A percentile compares a stretch with the other conserved stretches of the same genome.
phyloP scores from a whole-genome alignment of 2,888 invertebrate genomes.

The Lysandra bellargus region DNA sequence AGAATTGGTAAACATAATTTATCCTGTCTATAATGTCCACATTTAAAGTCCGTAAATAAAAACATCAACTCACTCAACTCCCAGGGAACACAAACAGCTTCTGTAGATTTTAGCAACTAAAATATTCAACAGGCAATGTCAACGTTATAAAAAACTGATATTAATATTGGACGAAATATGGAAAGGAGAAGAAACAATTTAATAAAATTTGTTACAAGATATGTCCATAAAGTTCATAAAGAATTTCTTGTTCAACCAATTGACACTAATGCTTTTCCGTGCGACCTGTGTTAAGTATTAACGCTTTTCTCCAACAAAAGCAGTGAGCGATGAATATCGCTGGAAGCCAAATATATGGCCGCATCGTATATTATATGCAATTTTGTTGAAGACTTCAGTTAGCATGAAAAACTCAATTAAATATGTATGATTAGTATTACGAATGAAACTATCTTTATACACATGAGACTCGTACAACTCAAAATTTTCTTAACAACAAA shows the following conservation, averaged over 20 bases:
- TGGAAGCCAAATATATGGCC: no score
- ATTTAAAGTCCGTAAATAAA: no score
- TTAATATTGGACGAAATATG: background rate
- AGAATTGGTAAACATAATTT: no score
- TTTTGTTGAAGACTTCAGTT: no score
- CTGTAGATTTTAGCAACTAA: background rate
- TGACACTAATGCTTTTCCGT: conserved; percentile 40
- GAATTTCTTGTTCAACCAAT: conserved; percentile 38
- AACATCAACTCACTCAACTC: background rate
- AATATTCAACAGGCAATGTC: background rate
- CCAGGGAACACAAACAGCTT: background rate
- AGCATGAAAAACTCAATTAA: no score
- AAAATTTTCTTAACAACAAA: no score
- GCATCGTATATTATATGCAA: no score
- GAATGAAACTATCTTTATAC: no score
- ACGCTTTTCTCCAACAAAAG: conserved; percentile 40
- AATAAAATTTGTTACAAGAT: conserved; percentile 1
- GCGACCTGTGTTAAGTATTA: conserved; percentile 33
- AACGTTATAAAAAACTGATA: background rate
- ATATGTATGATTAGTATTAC: no score
- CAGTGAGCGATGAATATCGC: background rate
- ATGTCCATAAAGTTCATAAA: conserved; percentile 19
- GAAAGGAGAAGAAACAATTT: background rate
- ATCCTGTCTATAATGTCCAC: no score
- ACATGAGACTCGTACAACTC: no score